Evolutionary conservation across 2,797 vertebrate species (phyloP).

Genomic region (Steatocranus sp.): DNA sequence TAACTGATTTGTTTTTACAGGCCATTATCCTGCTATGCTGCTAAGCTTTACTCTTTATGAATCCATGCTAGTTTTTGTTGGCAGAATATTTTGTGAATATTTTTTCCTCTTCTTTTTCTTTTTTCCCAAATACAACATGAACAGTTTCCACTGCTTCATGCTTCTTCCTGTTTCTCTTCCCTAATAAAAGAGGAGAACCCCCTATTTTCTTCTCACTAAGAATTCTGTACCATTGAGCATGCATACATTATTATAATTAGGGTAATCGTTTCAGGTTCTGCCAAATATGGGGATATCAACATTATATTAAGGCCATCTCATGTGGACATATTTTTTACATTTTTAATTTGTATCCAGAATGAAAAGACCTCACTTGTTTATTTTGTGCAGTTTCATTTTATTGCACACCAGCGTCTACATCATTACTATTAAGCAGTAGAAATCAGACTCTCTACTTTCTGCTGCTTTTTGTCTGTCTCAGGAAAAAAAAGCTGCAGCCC

Average conservation of each 20-base stretch:
- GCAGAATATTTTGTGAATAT: not conserved
- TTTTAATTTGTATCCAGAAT: not conserved
- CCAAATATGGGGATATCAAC: not conserved
- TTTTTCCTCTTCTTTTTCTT: not conserved
- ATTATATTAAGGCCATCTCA: not conserved
- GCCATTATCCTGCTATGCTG: not conserved
- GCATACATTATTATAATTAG: not conserved
- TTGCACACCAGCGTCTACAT: not conserved
- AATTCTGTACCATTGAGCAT: not conserved
- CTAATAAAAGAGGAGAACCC: not conserved
- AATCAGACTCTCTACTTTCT: not conserved
- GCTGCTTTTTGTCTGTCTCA: not conserved
- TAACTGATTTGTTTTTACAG: not conserved
- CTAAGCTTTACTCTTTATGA: not conserved
- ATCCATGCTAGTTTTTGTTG: not conserved
- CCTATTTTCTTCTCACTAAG: not conserved
- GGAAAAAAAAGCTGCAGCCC: not conserved
- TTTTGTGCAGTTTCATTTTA: not conserved
- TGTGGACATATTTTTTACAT: not conserved
- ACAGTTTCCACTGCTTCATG: not conserved
- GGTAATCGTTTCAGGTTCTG: not conserved
- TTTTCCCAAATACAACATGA: not conserved
- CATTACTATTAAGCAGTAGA: not conserved
- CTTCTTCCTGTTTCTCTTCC: not conserved
- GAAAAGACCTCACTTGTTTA: not conserved